Percentiles rank a stretch among this genome's conserved stretches.
Evolutionary conservation across 2,888 invertebrate species (phyloP).

Genomic region (Cabera pusaria): DNA sequence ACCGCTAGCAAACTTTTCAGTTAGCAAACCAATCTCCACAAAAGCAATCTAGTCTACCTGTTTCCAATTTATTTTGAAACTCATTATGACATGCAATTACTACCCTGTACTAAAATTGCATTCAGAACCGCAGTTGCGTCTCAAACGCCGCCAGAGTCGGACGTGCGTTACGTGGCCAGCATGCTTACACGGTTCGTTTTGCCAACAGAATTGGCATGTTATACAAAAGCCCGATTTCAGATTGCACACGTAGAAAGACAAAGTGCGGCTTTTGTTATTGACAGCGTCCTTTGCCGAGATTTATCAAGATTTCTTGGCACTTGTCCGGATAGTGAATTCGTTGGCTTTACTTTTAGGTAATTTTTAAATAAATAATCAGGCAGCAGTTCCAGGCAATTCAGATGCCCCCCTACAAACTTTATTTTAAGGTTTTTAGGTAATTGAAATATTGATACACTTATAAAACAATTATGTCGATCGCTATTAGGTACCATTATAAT

Average conservation of each 20-base stretch:
- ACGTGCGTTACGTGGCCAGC: constrained; percentile 58
- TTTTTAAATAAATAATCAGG: too few relatives aligned
- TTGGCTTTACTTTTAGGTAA: too few relatives aligned
- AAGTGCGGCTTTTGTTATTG: constrained; percentile 54
- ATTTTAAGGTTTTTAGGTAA: too few relatives aligned
- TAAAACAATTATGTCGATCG: too few relatives aligned
- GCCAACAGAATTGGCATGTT: constrained; percentile 53
- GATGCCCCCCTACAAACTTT: too few relatives aligned
- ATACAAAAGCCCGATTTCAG: constrained; percentile 53
- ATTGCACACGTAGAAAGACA: constrained; percentile 61
- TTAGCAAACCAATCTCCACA: not conserved
- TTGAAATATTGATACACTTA: too few relatives aligned
- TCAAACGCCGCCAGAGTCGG: constrained; percentile 32
- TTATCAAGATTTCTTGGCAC: constrained; percentile 45
- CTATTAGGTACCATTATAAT: too few relatives aligned
- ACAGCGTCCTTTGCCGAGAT: constrained; percentile 37
- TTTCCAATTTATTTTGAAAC: constrained; percentile 21
- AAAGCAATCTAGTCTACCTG: not conserved
- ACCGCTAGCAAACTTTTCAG: too few relatives aligned
- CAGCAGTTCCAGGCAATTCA: too few relatives aligned
- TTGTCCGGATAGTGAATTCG: constrained; percentile 19
- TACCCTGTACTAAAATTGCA: constrained; percentile 30
- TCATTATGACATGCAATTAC: constrained; percentile 30
- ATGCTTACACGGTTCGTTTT: constrained; percentile 58
- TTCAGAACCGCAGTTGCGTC: constrained; percentile 32